Base-by-base conservation (phyloP, 64 coral and sea anemone genomes). In the Pocillopora verrucosa region DNA sequence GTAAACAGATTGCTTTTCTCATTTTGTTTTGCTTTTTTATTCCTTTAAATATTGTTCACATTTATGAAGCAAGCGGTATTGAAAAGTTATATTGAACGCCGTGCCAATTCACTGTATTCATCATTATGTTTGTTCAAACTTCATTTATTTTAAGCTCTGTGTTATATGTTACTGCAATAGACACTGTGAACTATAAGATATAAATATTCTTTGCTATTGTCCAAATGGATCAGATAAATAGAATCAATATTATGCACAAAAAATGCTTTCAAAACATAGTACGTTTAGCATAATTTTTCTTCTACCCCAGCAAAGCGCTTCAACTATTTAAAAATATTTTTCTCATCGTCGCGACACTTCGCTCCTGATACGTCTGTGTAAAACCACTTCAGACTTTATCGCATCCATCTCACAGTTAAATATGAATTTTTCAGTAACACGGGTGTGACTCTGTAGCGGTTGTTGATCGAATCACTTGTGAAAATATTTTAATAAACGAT, bases 401-500 rank as follows among this genome's bases (percentile, higher is more conserved):
- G 16, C 13, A 11, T 36, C 45, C 20, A 65, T 26, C 37, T 56
- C 36, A 63, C 67, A 38, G 35, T 62, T 20, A 85, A 72, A 57
- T 70, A 85, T 85, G 37, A 85, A 85, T 67, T 67, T 67, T 84
- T 84, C 36, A 84, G 36, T 85, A 22, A 57, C 45, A 72, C 22
- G 82, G 65, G 37, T 85, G 82, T 85, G 82, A 70, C 38, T 72
- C 36, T 11, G 22, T n/a, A 25, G 36, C 20, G 35, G 22, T 51
- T 73, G 64, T 72, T 72, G 82, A 85, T 85, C 82, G 36, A 20
- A 57, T 69, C 63, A 38, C 82, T 63, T 37, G 56, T 4, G 63
- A 85, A 85, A 72, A 67, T 67, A 72, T 72, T 85, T 16, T 72
- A 85, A 85, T 26, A 57, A 85, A 72, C 36, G 64, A 85, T 56